Base-by-base conservation (phyloP, 2,888 invertebrate genomes). In the Lagria hirta region DNA sequence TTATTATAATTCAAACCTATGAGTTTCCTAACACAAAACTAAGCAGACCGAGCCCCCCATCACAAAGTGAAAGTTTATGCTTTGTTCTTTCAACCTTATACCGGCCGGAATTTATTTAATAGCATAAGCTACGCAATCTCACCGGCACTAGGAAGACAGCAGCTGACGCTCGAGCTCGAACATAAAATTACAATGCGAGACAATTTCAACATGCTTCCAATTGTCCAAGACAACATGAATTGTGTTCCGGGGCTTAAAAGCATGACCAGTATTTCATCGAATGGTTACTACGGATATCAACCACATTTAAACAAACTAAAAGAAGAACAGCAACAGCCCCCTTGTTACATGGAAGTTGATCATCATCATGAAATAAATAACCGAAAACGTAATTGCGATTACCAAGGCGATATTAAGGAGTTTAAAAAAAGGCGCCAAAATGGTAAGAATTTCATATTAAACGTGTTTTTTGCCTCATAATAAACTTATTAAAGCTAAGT, bases 401-500 rank as follows among this genome's bases (percentile, higher is more conserved):
- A 41, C 26, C 28, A 20, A 23, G 42, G 40, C 28, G 49, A 54
- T 12, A 8, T 37, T 5, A 32, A 41, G 3, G 51, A 51, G 26
- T 65, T 60, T 35, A 68, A 68, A 62, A 66, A 63, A 48, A 55
- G 61, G 66, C 65, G 66, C 54, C 58, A 65, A 62, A 54, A 56
- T 27, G 63, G 65, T 64, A 49, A 60, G 45, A n/a, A n/a, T n/a
- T n/a, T n/a, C n/a, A n/a, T n/a, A n/a, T n/a, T n/a, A n/a, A n/a
- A n/a, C n/a, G n/a, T n/a, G n/a, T n/a, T n/a, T n/a, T n/a, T n/a
- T n/a, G n/a, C n/a, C n/a, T n/a, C n/a, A n/a, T n/a, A n/a, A n/a
- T n/a, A n/a, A n/a, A n/a, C n/a, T n/a, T n/a, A n/a, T n/a, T n/a
- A n/a, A n/a, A n/a, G n/a, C n/a, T n/a, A n/a, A n/a, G n/a, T n/a